Base-by-base conservation (phyloP, 1,140 invertebrate genomes). In the Papilio aristodemus region DNA sequence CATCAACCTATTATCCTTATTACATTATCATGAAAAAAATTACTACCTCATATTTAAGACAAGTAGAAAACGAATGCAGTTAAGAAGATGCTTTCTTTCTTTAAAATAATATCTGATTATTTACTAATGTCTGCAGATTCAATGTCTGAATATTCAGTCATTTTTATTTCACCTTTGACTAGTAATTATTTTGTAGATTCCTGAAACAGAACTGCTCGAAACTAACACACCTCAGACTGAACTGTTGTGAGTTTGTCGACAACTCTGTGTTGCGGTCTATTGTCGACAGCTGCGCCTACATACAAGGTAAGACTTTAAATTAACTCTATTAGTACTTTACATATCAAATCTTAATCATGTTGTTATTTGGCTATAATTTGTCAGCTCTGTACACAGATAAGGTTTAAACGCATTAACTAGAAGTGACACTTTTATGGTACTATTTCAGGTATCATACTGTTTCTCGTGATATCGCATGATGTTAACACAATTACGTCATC, bases 221-320 rank as follows among this genome's bases (percentile, higher is more conserved):
- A 60, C 87, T 97, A 67, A 95, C 94, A 63, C 93, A 95, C 85
- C 86, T 97, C 71, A 92, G 95, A 63, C 84, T 97, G 66, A 95
- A 96, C 77, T 95, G 94, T 70, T 97, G 96, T 80, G 93, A 93
- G 78, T 96, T 96, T 90, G 93, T 97, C 17, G 94, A 95, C 85
- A 91, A 94, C 75, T 76, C 77, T 4, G 93, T 94, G 71, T 87
- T 97, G 70, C 90, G 90, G 80, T 90, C 93, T 58, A 93, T 97
- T 64, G 91, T 94, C 54, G 88, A 91, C 66, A 91, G 89, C 72
- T 96, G 95, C 81, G 89, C 92, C 76, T 93, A 94, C 89, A 91
- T 97, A 58, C 94, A 93, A 94, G 96, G 96, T 96, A 86, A 68
- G 72, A 81, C 46, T 36, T 64, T 43, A 32, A 32, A 32, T 64